Evolutionary conservation across 2,113 vertebrate species (phyloP).

Genomic region (Lasiurus cinereus): DNA sequence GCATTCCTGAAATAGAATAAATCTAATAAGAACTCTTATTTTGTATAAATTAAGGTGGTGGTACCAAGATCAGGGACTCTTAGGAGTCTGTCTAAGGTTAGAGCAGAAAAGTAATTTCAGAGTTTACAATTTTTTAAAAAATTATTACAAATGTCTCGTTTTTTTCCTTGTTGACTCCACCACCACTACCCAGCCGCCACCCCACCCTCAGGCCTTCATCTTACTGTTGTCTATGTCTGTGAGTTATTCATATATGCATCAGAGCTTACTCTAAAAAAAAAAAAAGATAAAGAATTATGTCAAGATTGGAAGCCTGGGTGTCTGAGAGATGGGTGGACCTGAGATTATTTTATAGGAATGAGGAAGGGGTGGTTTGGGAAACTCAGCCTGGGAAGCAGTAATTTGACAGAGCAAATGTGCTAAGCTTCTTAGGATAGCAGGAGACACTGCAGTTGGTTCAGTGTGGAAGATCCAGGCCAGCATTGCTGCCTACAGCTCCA

Average conservation of each 20-base stretch:
- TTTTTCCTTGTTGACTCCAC: no score
- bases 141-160: no score
- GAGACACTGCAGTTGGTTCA: background rate
- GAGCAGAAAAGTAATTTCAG: background rate
- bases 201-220: no score
- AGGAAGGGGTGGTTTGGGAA: background rate
- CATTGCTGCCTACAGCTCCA: background rate
- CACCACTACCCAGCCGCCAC: no score
- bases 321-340: background rate
- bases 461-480: background rate
- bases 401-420: background rate
- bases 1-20: conserved; percentile 28
- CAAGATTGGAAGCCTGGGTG: background rate
- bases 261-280: background rate
- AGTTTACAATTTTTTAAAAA: background rate
- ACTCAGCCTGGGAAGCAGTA: background rate
- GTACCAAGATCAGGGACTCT: background rate
- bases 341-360: background rate
- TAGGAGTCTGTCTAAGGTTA: background rate
- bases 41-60: background rate
- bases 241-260: background rate
- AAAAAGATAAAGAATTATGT: background rate
- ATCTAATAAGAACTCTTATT: background rate
- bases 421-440: background rate
- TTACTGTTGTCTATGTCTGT: no score